Conservation (phyloP, 53 echinoderm and acorn worm genomes). For the Glandiceps talaboti region DNA sequence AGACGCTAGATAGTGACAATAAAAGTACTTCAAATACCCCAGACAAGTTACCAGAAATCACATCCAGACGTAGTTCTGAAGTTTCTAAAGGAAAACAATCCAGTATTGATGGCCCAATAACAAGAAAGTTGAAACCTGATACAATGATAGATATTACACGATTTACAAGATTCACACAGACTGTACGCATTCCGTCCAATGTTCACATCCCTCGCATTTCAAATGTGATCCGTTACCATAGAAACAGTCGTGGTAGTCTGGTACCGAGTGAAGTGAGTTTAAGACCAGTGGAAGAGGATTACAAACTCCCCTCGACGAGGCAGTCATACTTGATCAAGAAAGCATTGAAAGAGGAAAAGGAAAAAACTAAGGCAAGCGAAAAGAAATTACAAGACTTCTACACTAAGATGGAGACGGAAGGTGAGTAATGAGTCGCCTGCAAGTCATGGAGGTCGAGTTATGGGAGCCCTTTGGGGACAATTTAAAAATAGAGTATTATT, state of each 20-base stretch:
- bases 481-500: too few species aligned
- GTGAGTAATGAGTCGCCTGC: slow-evolving; percentile 8
- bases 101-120: neutral
- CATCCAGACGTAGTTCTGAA: neutral
- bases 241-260: slow-evolving; percentile 56
- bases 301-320: slow-evolving; percentile 60
- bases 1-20: neutral
- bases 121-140: neutral
- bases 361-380: slow-evolving; percentile 34
- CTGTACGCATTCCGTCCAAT: neutral
- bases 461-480: too few species aligned
- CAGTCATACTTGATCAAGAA: slow-evolving; percentile 62
- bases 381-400: slow-evolving; percentile 54
- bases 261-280: slow-evolving; percentile 73
- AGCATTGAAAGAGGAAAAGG: slow-evolving; percentile 59
- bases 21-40: neutral
- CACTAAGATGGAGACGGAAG: slow-evolving; percentile 2
- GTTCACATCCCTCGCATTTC: slow-evolving; percentile 20
- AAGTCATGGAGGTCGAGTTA: too few species aligned
- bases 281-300: slow-evolving; percentile 56
- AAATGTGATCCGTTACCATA: slow-evolving; percentile 52
- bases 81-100: neutral
- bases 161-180: neutral
- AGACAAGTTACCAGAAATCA: neutral
- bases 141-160: neutral